phyloP scores from a whole-genome alignment of 2,797 vertebrate species.

The Varecia variegata region DNA sequence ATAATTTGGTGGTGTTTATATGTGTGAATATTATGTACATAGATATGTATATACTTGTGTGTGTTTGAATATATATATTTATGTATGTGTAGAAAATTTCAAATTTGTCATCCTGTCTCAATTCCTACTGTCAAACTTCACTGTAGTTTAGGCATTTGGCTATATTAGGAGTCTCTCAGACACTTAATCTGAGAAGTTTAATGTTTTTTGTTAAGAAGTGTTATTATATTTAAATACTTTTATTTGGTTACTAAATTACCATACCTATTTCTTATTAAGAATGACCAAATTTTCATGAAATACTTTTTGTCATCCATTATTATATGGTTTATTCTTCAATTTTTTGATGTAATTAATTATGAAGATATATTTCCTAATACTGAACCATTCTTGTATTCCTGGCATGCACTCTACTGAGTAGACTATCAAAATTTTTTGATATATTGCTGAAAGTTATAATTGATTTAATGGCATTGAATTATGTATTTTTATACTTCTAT shows the following conservation, averaged over 20 bases:
- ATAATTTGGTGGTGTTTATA: background rate
- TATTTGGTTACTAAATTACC: background rate
- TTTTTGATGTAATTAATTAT: constrained; percentile 16
- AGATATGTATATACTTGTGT: background rate
- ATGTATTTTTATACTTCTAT: constrained; percentile 21
- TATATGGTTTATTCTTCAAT: background rate
- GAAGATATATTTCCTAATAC: background rate
- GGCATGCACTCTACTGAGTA: background rate
- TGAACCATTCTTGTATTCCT: background rate
- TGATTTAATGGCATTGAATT: constrained; percentile 26
- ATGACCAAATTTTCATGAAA: constrained; percentile 26
- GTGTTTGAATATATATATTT: background rate
- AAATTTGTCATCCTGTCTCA: background rate
- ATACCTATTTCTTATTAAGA: background rate
- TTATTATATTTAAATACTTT: constrained; percentile 33
- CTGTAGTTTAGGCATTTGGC: background rate
- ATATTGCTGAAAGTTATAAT: background rate
- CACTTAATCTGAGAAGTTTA: background rate
- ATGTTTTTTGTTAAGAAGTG: background rate
- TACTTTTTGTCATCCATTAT: background rate
- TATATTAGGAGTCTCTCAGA: background rate
- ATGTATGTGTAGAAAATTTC: background rate
- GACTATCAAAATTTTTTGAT: background rate
- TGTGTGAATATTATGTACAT: background rate
- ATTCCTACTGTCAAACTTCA: background rate